A percentile compares a stretch with the other conserved stretches of the same genome.
phyloP scores from a whole-genome alignment of 2,797 vertebrate genomes.

The Anniella stebbinsi region DNA sequence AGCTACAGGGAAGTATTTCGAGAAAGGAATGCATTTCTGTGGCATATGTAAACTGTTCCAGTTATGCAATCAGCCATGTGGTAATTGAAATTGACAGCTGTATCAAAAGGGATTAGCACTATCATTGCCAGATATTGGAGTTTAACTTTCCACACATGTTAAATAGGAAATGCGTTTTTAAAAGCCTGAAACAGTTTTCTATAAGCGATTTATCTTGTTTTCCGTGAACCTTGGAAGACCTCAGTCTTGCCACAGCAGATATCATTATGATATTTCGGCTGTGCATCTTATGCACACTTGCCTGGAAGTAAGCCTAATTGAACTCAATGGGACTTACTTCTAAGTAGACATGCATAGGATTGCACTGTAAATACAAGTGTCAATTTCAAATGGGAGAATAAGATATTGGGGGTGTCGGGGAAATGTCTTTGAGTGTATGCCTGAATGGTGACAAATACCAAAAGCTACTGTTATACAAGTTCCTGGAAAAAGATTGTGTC shows the following conservation, averaged over 20 bases:
- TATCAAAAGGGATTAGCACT: slow-evolving; percentile 66
- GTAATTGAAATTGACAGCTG: slow-evolving; percentile 69
- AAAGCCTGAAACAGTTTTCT: slow-evolving; percentile 43
- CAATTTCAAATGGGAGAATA: slow-evolving; percentile 27
- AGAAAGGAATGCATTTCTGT: slow-evolving; percentile 36
- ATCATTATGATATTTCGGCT: background rate
- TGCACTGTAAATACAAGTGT: background rate
- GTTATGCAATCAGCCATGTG: slow-evolving; percentile 46
- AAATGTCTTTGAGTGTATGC: slow-evolving; percentile 37
- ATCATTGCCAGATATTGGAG: slow-evolving; percentile 11
- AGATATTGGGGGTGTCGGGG: background rate
- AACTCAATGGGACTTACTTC: background rate
- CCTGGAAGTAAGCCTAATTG: background rate
- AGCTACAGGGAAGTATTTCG: slow-evolving; percentile 46
- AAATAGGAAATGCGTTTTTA: slow-evolving; percentile 50
- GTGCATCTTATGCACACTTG: background rate
- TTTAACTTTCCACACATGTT: slow-evolving; percentile 61
- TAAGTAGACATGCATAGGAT: background rate
- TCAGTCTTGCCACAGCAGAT: background rate
- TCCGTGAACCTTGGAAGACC: slow-evolving; percentile 43
- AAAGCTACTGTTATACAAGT: slow-evolving; percentile 16
- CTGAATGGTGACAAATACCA: slow-evolving; percentile 11
- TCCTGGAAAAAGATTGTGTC: slow-evolving; percentile 31
- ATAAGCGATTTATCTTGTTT: slow-evolving; percentile 66
- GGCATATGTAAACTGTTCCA: slow-evolving; percentile 38